Conservation (phyloP, 2,797 vertebrate species). For the Todus mexicanus region DNA sequence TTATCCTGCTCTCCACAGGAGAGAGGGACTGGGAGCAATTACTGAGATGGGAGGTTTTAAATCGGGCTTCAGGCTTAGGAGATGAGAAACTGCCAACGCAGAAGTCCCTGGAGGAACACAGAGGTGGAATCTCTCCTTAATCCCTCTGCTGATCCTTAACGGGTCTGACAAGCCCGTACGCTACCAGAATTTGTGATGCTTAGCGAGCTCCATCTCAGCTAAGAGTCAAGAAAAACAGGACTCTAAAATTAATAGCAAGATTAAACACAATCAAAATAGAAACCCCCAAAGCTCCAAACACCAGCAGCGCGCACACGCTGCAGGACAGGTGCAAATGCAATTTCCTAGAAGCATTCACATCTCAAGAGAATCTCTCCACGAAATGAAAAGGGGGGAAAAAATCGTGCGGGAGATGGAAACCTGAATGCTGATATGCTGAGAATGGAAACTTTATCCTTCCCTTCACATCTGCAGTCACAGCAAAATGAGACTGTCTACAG, state of each 20-base stretch:
- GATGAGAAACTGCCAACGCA: not conserved
- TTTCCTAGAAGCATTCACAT: not conserved
- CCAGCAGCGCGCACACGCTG: not conserved
- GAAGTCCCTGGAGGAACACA: not conserved
- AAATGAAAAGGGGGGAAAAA: not conserved
- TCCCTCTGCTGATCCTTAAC: not conserved
- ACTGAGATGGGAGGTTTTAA: fast-evolving
- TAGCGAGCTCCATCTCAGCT: not conserved
- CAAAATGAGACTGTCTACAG: not conserved
- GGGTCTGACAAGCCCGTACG: not conserved
- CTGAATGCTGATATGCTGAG: not conserved
- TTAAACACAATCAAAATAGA: not conserved
- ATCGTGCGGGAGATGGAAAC: not conserved
- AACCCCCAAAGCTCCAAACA: not conserved
- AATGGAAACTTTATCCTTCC: not conserved
- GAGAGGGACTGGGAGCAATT: not conserved
- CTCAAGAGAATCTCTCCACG: not conserved
- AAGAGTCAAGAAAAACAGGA: not conserved
- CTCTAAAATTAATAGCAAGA: not conserved
- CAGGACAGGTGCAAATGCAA: not conserved
- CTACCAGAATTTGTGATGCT: not conserved
- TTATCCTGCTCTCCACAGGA: not conserved
- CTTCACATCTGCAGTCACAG: not conserved
- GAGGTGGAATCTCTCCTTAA: not conserved
- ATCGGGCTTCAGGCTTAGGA: not conserved